Percentiles rank a stretch among this genome's conserved stretches.
Evolutionary conservation across 1,140 invertebrate species (phyloP).

Genomic region (Drosophila obscura): DNA sequence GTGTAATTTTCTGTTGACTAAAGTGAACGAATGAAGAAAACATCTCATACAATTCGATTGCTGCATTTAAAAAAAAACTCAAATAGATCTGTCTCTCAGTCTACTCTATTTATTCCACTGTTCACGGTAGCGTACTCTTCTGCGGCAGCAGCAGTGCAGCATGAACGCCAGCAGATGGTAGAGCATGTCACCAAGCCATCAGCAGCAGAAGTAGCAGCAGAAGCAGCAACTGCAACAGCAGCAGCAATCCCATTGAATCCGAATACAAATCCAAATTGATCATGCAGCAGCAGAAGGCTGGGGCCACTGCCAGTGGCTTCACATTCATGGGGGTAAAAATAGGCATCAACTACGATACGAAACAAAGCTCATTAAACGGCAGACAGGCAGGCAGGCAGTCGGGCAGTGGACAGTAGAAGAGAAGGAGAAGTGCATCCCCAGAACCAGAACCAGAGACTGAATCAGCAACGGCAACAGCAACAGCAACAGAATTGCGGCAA

Average conservation of each 20-base stretch:
- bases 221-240: constrained; percentile 1
- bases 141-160: not conserved
- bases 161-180: constrained; percentile 28
- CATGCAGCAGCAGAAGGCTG: constrained; percentile 9
- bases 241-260: constrained; percentile 16
- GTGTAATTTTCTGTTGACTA: too few species aligned
- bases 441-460: constrained; percentile 24
- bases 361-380: constrained; percentile 71
- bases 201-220: constrained; percentile 10
- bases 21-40: too few species aligned
- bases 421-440: constrained; percentile 13
- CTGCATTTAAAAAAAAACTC: too few species aligned
- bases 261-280: not conserved
- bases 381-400: not conserved
- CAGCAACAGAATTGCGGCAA: constrained; percentile 46
- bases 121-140: too few species aligned
- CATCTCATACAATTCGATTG: too few species aligned
- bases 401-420: not conserved
- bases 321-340: constrained; percentile 41
- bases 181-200: constrained; percentile 31
- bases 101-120: too few species aligned
- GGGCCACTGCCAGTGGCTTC: not conserved
- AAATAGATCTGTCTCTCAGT: too few species aligned
- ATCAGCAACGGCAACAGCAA: constrained; percentile 10
- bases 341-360: constrained; percentile 14